phyloP scores from a whole-genome alignment of 2,113 vertebrate species.

The Mormyrus lacerda region DNA sequence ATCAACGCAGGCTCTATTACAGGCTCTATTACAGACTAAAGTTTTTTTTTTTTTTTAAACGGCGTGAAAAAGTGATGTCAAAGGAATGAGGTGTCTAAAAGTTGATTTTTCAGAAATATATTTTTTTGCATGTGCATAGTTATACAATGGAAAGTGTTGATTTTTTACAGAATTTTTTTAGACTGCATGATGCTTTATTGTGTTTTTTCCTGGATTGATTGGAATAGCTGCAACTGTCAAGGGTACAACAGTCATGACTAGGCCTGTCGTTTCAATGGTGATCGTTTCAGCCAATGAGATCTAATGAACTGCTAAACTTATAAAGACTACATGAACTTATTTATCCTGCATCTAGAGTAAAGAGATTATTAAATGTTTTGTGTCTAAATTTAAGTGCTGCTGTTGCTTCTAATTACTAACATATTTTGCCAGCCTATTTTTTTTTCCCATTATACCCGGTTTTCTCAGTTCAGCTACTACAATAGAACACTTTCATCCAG shows the following conservation, averaged over 20 bases:
- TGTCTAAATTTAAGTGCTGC: background rate
- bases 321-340: background rate
- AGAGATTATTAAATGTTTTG: background rate
- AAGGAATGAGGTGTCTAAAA: background rate
- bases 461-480: background rate
- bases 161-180: background rate
- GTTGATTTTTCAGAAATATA: background rate
- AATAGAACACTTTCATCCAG: background rate
- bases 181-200: background rate
- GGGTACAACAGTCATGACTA: background rate
- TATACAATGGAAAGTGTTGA: background rate
- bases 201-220: background rate
- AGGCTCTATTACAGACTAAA: too few species aligned
- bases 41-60: background rate
- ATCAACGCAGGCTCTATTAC: background rate
- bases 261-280: background rate
- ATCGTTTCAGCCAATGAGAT: background rate
- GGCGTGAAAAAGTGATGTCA: background rate
- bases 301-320: slow-evolving; percentile 26
- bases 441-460: background rate
- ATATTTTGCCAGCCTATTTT: background rate
- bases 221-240: background rate
- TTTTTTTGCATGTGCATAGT: background rate
- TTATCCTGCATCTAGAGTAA: slow-evolving; percentile 1
- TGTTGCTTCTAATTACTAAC: background rate